Conservation (phyloP, 2,797 vertebrate species). For the Lutjanus campechanus region DNA sequence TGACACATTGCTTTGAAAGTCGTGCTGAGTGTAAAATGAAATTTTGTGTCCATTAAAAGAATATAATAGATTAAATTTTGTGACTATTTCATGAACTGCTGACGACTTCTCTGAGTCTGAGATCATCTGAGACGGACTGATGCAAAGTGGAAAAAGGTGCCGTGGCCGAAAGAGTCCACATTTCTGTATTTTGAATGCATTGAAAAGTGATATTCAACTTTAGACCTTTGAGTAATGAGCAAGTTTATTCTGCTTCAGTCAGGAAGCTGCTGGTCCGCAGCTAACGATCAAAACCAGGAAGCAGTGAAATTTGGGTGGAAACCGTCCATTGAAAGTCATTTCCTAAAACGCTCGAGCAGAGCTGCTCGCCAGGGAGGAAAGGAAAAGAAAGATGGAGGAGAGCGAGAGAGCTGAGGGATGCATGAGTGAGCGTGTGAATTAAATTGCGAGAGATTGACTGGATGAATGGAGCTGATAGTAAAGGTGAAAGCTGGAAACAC, state of each 20-base stretch:
- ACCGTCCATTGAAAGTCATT: conserved; percentile 63
- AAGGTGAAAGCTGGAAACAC: conserved; percentile 55
- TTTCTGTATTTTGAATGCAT: background rate
- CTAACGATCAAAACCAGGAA: conserved; percentile 48
- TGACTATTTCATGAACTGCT: no score
- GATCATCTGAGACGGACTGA: no score
- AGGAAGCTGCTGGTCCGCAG: conserved; percentile 38
- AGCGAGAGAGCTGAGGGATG: background rate
- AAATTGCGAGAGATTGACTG: background rate
- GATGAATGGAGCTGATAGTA: conserved; percentile 33
- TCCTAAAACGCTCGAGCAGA: conserved; percentile 49
- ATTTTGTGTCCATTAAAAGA: no score
- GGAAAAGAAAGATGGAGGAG: background rate
- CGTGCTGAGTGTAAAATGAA: no score
- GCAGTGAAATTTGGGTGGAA: conserved; percentile 47
- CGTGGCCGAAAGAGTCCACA: no score
- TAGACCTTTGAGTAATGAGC: background rate
- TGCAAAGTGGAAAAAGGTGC: no score
- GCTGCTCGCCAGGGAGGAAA: conserved; percentile 18
- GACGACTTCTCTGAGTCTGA: no score
- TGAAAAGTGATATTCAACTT: background rate
- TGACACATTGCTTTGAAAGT: no score
- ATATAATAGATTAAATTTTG: no score
- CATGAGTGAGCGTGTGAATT: conserved; percentile 21
- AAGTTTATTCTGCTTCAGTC: background rate